These are phyloP conservation scores for Dallia pectoralis DNA, from an alignment of 2,797 vertebrate genomes.

Conservation along the genomic window DNA sequence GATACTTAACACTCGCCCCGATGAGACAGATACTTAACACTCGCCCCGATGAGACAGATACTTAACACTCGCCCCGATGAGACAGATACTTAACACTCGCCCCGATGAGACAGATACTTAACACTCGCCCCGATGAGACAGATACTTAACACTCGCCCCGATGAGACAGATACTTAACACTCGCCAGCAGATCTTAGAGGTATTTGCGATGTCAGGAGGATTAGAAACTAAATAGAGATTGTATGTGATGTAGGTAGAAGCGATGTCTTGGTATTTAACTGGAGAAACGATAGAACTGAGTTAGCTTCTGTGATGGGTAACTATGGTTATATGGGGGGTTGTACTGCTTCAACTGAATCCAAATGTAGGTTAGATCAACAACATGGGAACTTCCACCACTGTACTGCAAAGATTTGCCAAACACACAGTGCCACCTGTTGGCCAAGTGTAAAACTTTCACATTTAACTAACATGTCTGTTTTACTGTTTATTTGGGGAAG, in stretches of 20 bases:
- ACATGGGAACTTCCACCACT: conserved; percentile 16
- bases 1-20: too few relatives aligned
- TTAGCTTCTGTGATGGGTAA: not conserved
- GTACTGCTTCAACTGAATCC: conserved; percentile 18
- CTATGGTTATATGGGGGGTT: conserved; percentile 26
- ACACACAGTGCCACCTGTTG: conserved; percentile 42
- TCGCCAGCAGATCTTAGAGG: conserved; percentile 28
- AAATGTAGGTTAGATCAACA: conserved; percentile 52
- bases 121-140: too few relatives aligned
- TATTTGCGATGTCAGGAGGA: conserved; percentile 25
- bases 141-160: conserved; percentile 1
- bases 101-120: too few relatives aligned
- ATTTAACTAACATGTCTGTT: conserved; percentile 7
- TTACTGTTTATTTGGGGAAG: too few relatives aligned
- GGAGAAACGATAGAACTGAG: conserved; percentile 7
- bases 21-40: too few relatives aligned
- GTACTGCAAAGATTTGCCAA: conserved; percentile 11
- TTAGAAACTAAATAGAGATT: conserved; percentile 1
- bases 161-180: conserved; percentile 16
- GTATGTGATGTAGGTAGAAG: conserved; percentile 51
- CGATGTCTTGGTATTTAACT: conserved; percentile 26
- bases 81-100: too few relatives aligned
- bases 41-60: too few relatives aligned
- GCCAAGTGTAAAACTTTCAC: not conserved
- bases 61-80: conserved; percentile 1